Evolutionary conservation across 2,888 invertebrate genomes (phyloP), one percentile per base, ranked within the genome.

Genomic region (Drosophila stalkeri): DNA sequence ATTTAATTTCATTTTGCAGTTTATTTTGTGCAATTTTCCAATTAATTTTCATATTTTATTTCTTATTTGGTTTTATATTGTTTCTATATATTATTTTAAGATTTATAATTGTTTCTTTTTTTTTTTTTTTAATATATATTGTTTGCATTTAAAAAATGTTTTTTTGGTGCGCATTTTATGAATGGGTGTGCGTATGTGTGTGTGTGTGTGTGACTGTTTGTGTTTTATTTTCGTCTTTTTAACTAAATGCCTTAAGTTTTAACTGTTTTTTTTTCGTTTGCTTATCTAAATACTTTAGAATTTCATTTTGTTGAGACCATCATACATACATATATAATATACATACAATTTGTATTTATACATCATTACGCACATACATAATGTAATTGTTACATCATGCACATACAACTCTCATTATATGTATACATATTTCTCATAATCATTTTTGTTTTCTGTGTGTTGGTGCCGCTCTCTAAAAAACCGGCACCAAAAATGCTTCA

Each of bases 281-380:
- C 80, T 82, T 88, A 82, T 77, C 83, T 90, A 90, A 82, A 86
- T 91, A 91, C 82, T 90, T 90, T 90, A 90, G 90, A 90, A 90
- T 90, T 89, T 90, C 86, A 79, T 81, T 76, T 67, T 81, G 37
- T 37, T 89, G 88, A 82, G 84, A 85, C 81, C 81, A 77, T 72
- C 82, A 82, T 75, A 84, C 70, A 81, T 82, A 82, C 63, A 75
- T 76, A 55, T 55, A 55, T 55, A 55, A 41, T 55, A 55, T 55
- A 55, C 55, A 55, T 55, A 54, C 23, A 54, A 37, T 54, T 54
- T 54, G 54, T 54, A 39, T 54, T 54, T 37, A 81, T 82, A 82
- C 63, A 75, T 76, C 79, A 83, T 90, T 72, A 70, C 68, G 64
- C 67, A 72, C 74, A 65, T 55, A 65, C 75, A 68, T 49, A 61